Evolutionary conservation across 2,888 invertebrate species (phyloP), one percentile per base, ranked within the genome.

Genomic region (Dryobotodes eremita): DNA sequence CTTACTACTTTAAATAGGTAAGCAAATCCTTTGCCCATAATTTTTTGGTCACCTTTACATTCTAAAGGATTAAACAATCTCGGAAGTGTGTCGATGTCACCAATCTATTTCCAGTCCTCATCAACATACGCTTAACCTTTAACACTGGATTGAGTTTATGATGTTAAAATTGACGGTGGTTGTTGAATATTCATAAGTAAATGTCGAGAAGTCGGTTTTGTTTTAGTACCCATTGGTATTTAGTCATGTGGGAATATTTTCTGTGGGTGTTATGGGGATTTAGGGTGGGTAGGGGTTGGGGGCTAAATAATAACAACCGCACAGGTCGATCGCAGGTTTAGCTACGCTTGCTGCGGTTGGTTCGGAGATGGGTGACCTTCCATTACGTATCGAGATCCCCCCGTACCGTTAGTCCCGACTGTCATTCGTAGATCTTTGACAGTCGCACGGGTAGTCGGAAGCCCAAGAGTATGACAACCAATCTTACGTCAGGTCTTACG

Each of bases 171-270:
- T 62, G 55, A 50, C 50, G 31, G 42, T n/a, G 48, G 59, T 13
- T 50, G 55, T 57, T 82, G 53, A 82, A 80, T 82, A 82, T 82
- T 80, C 74, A 82, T 68, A 26, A n/a, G 10, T 42, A 50, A 70
- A 62, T 61, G 82, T 66, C 55, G 8, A 48, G 42, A 36, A 55
- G 85, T 82, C 61, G 17, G 55, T 65, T 80, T 62, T 66, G 53
- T 66, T 71, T 36, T 17, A 31, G 10, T 50, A 10, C 13, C 7
- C 53, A 48, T 36, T 61, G 15, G 23, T 20, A 59, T 7, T 65
- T 42, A 68, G 48, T 79, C 26, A 55, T 66, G 53, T 66, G 70
- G 46, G 7, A 59, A 69, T 48, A 70, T 46, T 65, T 7, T 70
- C 15, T n/a, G 64, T 53, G 53, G 79, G 50, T 48, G 53, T 55